These are phyloP conservation scores for Heterocephalus glaber DNA, from an alignment of 2,113 vertebrate genomes.

Conservation along the genomic window DNA sequence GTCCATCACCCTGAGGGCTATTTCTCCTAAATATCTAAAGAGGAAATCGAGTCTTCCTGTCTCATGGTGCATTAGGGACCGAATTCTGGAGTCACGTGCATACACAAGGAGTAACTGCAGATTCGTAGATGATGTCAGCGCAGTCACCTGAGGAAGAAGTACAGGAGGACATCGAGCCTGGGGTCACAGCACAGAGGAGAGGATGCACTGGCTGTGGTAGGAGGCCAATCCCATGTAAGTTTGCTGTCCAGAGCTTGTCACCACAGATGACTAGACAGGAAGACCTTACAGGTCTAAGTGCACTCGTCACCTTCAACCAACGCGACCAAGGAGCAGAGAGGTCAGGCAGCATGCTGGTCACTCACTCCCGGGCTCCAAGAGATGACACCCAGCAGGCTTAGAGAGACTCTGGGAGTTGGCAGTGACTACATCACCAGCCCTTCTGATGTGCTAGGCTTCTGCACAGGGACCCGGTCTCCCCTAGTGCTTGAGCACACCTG, in stretches of 20 bases:
- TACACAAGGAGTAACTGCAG: not conserved
- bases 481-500: too few relatives aligned
- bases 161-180: not conserved
- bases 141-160: not conserved
- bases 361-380: not conserved
- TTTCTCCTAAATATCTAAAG: not conserved
- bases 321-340: not conserved
- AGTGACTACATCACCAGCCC: accelerated
- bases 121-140: not conserved
- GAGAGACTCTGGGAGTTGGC: not conserved
- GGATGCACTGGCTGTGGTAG: accelerated
- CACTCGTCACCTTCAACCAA: accelerated
- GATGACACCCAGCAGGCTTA: not conserved
- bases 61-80: not conserved
- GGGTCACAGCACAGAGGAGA: not conserved
- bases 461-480: not conserved
- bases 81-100: not conserved
- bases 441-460: not conserved
- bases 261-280: accelerated
- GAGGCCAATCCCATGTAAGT: accelerated
- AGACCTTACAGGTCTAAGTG: accelerated
- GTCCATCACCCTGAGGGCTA: accelerated
- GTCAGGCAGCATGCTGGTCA: not conserved
- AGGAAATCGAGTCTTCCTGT: not conserved
- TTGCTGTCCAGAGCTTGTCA: accelerated